A percentile compares a stretch with the other conserved stretches of the same genome.
phyloP scores from a whole-genome alignment of 2,888 invertebrate genomes.

The Tribolium freemani region DNA sequence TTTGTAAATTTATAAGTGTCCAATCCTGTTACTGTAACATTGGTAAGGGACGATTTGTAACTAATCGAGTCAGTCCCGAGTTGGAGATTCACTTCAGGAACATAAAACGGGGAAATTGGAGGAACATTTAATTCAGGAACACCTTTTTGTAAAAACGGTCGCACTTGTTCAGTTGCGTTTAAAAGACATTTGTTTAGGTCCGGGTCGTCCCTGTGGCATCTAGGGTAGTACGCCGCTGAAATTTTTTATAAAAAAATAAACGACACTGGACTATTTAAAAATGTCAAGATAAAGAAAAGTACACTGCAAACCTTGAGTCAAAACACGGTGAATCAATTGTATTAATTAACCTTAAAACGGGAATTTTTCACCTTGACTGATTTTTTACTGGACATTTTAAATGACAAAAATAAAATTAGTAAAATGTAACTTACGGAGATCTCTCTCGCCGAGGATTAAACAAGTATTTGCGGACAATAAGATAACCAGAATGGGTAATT shows the following conservation, averaged over 20 bases:
- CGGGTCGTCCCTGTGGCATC: slow-evolving; percentile 66
- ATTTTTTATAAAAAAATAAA: not conserved
- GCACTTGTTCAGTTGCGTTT: slow-evolving; percentile 63
- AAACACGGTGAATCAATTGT: not conserved
- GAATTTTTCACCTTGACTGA: slow-evolving; percentile 3
- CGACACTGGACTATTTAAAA: not conserved
- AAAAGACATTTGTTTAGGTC: slow-evolving; percentile 66
- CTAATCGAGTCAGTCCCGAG: slow-evolving; percentile 28
- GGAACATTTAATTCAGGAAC: slow-evolving; percentile 66
- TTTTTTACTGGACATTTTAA: not conserved
- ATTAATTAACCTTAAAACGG: not conserved
- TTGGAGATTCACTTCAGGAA: slow-evolving; percentile 59
- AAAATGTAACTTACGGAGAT: not conserved
- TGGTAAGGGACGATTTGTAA: slow-evolving; percentile 24
- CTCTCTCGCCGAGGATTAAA: not conserved
- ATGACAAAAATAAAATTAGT: too few relatives aligned
- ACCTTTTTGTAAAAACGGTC: slow-evolving; percentile 64
- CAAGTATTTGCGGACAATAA: not conserved
- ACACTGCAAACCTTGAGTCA: not conserved
- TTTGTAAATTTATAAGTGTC: slow-evolving; percentile 35
- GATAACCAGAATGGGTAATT: not conserved
- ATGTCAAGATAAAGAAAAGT: not conserved
- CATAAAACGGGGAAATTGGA: slow-evolving; percentile 65
- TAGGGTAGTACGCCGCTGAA: slow-evolving; percentile 64
- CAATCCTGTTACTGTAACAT: slow-evolving; percentile 30